These are phyloP conservation scores for Bubo bubo DNA, from an alignment of 2,113 vertebrate genomes.

Conservation along the genomic window DNA sequence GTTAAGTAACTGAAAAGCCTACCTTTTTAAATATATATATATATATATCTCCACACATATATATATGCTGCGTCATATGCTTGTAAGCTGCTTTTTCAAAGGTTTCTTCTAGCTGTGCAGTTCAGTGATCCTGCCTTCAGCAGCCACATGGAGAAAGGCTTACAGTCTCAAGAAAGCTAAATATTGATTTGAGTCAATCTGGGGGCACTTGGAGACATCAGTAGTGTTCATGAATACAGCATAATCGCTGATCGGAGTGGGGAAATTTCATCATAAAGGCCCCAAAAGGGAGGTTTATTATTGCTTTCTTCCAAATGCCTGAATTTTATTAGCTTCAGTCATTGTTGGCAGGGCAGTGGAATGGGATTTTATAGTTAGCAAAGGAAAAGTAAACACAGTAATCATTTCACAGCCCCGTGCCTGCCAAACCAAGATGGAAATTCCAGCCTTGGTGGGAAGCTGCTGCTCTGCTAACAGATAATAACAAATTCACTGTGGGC, in stretches of 20 bases:
- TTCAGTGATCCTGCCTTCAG: constrained; percentile 5
- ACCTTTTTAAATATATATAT: not conserved
- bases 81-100: constrained; percentile 7
- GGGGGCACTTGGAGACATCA: constrained; percentile 58
- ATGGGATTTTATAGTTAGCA: constrained; percentile 73
- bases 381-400: constrained; percentile 72
- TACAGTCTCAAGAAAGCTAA: constrained; percentile 29
- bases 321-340: constrained; percentile 71
- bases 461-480: constrained; percentile 66
- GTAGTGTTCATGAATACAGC: constrained; percentile 59
- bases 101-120: not conserved
- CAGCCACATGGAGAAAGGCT: constrained; percentile 14
- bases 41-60: fast-evolving
- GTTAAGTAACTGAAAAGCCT: not conserved
- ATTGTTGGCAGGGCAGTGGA: constrained; percentile 70
- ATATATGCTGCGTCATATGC: not conserved
- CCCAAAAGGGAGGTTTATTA: constrained; percentile 72
- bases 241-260: constrained; percentile 61
- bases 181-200: constrained; percentile 64
- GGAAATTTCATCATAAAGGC: constrained; percentile 72
- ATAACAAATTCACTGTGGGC: constrained; percentile 49
- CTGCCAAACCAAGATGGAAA: constrained; percentile 72
- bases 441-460: constrained; percentile 70
- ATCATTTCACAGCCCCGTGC: constrained; percentile 64
- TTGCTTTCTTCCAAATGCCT: constrained; percentile 73